A percentile compares a stretch with the other conserved stretches of the same genome.
Conservation (phyloP, 2,797 vertebrate genomes). For the Psittacula derbiana region DNA sequence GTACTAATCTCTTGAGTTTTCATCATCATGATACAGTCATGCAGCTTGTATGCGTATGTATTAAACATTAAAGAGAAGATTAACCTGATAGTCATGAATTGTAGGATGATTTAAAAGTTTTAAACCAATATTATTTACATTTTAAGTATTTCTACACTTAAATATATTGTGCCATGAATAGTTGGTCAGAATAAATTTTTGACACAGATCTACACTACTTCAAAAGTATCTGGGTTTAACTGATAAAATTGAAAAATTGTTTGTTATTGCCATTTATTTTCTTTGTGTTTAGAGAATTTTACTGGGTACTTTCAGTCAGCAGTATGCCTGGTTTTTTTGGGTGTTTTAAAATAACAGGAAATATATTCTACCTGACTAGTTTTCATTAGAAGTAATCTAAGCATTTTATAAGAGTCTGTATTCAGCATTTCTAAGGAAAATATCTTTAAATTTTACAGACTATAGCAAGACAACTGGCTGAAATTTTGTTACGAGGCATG, state of each 20-base stretch:
- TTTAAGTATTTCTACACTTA: background rate
- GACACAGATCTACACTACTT: background rate
- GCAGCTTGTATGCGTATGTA: background rate
- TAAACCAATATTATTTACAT: background rate
- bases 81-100: background rate
- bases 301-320: background rate
- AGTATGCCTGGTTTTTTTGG: background rate
- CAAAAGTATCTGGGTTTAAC: background rate
- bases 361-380: background rate
- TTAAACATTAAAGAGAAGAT: background rate
- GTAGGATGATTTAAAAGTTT: background rate
- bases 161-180: background rate
- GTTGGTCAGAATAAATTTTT: background rate
- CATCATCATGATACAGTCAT: accelerated
- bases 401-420: background rate
- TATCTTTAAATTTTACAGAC: slow-evolving; percentile 78
- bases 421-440: background rate
- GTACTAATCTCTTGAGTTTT: background rate
- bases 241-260: background rate
- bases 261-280: background rate
- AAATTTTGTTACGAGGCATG: slow-evolving; percentile 97
- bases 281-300: background rate
- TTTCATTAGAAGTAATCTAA: background rate
- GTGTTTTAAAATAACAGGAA: background rate
- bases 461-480: slow-evolving; percentile 95